These are phyloP conservation scores for Pachyrhynchus sulphureomaculatus DNA, from an alignment of 1,140 invertebrate genomes.

Conservation along the genomic window DNA sequence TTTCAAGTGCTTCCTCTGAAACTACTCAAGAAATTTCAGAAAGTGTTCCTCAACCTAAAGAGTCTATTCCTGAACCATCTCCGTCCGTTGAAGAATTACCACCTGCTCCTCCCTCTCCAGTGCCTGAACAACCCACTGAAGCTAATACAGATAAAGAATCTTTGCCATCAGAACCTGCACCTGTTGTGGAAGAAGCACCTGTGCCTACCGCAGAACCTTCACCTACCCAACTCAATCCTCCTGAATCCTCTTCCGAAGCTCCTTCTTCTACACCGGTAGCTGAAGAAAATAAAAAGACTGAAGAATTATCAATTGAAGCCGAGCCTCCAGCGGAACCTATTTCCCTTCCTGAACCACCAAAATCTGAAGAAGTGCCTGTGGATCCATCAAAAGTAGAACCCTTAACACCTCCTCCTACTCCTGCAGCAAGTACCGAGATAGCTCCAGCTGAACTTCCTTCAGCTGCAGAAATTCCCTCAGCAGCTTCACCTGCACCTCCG, in stretches of 20 bases:
- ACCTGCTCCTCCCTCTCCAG: constrained; percentile 23
- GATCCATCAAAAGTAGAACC: constrained; percentile 13
- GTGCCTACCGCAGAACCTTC: too few relatives aligned
- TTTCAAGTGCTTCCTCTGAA: neutral
- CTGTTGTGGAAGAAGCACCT: neutral
- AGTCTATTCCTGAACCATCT: constrained; percentile 1
- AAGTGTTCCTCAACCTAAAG: neutral
- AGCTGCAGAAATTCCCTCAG: neutral
- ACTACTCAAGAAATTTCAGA: neutral
- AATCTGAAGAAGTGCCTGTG: constrained; percentile 12
- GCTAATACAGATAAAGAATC: neutral
- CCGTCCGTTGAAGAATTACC: constrained; percentile 24
- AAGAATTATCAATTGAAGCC: neutral
- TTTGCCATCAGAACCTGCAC: neutral
- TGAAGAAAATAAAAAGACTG: neutral
- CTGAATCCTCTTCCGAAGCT: neutral
- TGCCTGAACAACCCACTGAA: constrained; percentile 15
- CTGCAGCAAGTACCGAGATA: constrained; percentile 11
- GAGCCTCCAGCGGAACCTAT: constrained; percentile 17
- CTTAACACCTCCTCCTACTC: constrained; percentile 23
- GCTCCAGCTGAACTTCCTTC: constrained; percentile 1
- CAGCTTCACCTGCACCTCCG: constrained; percentile 11
- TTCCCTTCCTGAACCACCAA: constrained; percentile 7
- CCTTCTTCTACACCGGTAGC: neutral
- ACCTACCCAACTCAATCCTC: too few relatives aligned